Percentiles rank a stretch among this genome's conserved stretches.
phyloP scores from a whole-genome alignment of 1,140 invertebrate species.

The Catajapyx aquilonaris region DNA sequence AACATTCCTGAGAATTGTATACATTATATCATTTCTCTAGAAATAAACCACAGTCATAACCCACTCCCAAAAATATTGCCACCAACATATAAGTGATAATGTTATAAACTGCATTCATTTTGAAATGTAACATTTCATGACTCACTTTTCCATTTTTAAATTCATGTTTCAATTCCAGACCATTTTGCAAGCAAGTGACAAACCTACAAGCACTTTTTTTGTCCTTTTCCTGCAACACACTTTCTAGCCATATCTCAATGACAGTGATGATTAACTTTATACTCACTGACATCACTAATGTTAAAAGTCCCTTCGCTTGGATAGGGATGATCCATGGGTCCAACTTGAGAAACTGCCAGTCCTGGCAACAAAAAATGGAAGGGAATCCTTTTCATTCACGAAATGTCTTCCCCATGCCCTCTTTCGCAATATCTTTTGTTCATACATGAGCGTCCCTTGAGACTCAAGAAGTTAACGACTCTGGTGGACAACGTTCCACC shows the following conservation, averaged over 20 bases:
- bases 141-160: background rate
- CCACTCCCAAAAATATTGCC: too few relatives aligned
- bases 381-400: too few relatives aligned
- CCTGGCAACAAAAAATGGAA: too few relatives aligned
- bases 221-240: background rate
- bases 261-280: slow-evolving; percentile 9
- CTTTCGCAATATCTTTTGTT: too few relatives aligned
- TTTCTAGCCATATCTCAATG: background rate
- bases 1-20: slow-evolving; percentile 2
- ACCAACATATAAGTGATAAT: slow-evolving; percentile 6
- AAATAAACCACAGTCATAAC: too few relatives aligned
- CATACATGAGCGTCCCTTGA: too few relatives aligned
- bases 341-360: too few relatives aligned
- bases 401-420: too few relatives aligned
- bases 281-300: slow-evolving; percentile 57
- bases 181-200: background rate
- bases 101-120: slow-evolving; percentile 5
- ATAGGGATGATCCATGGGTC: slow-evolving; percentile 15
- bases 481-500: too few relatives aligned
- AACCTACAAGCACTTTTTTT: background rate
- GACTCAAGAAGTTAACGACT: too few relatives aligned
- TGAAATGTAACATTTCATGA: background rate
- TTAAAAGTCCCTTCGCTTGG: slow-evolving; percentile 26
- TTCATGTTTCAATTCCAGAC: background rate
- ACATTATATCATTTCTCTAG: too few relatives aligned